Evolutionary conservation across 2,113 vertebrate genomes (phyloP), one percentile per base, ranked within the genome.

Genomic region (Solea senegalensis): DNA sequence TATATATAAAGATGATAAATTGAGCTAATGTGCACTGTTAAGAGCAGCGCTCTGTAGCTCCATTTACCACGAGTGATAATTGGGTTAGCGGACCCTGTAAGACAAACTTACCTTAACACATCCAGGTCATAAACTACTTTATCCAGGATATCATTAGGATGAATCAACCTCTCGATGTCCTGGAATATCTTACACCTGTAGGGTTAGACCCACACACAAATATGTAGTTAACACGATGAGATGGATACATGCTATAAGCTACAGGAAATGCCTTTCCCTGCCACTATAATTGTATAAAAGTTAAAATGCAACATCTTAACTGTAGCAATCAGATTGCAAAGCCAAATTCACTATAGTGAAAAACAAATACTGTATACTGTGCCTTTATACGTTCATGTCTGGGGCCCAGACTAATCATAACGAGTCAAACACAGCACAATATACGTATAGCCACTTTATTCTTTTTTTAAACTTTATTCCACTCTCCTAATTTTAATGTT

Each of bases 141-240:
- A 88, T 99, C 98, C 88, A 98, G 89, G 70, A 98, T 95, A 72
- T 99, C 97, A 82, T 93, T 95, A n/a, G 97, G 95, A 91, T 98
- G 94, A 91, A 99, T 98, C 77, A 99, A 89, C 72, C 98, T 95
- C 91, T 99, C 97, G 69, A 99, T 98, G 90, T 99, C 97, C 90
- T 99, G 97, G 83, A 94, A 96, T 78, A 99, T 99, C 94, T 99
- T 99, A 55, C 94, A 95, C 91, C 97, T 99, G 88, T 74, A 90
- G 81, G 70, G 78, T 61, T 44, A 75, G 45, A 68, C 3, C 43
- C 52, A 54, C 9, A 79, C 49, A 54, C 34, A 74, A 65, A 28
- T 7, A 55, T 14, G 28, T 3, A 3, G 8, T 69, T 60, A 69
- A 76, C 14, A 67, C 10, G 8, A 39, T 34, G 16, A 8, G 52